phyloP scores from a whole-genome alignment of 2,888 invertebrate species.

The Lepidonotus clava region DNA sequence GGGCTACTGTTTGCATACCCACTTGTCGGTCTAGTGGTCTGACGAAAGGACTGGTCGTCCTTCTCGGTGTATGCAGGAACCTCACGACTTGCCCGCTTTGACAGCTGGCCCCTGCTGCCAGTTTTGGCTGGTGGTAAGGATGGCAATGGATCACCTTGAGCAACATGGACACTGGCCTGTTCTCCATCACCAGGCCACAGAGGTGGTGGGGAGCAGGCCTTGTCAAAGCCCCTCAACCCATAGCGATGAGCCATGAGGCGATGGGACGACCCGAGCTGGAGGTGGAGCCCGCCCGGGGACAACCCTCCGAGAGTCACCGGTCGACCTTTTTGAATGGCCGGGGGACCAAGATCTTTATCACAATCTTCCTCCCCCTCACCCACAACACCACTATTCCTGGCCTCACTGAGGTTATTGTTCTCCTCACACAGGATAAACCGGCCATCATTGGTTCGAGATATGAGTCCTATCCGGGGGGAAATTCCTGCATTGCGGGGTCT shows the following conservation, averaged over 20 bases:
- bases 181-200: constrained; percentile 32
- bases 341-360: too few relatives aligned
- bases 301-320: too few relatives aligned
- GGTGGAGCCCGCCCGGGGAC: neutral
- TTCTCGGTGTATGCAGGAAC: too few relatives aligned
- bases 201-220: constrained; percentile 21
- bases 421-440: neutral
- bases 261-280: neutral
- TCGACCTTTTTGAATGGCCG: too few relatives aligned
- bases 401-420: neutral
- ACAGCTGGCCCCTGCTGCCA: too few relatives aligned
- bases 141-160: neutral
- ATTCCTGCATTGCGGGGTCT: neutral
- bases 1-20: too few relatives aligned
- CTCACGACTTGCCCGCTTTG: too few relatives aligned
- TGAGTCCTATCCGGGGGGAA: neutral
- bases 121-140: neutral
- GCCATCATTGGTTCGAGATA: neutral
- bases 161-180: neutral
- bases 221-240: neutral
- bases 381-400: neutral
- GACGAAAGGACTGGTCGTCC: too few relatives aligned
- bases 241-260: neutral
- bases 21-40: too few relatives aligned
- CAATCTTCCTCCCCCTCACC: neutral